Conservation (phyloP, 35 echinoderm and acorn worm genomes). For the Amphiura filiformis region DNA sequence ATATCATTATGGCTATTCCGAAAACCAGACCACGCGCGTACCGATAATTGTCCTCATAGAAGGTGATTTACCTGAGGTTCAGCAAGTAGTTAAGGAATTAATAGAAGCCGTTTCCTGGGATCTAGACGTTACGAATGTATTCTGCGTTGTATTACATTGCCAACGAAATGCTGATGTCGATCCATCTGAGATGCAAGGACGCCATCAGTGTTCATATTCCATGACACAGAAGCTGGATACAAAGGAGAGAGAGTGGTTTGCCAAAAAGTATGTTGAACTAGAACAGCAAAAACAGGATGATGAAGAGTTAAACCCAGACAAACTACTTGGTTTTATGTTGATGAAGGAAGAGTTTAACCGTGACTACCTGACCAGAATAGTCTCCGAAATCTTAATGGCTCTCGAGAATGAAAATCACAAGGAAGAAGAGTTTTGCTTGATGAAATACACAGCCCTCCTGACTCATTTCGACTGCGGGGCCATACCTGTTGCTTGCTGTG, state of each 20-base stretch:
- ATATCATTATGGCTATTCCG: slow-evolving; percentile 35
- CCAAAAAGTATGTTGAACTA: slow-evolving; percentile 47
- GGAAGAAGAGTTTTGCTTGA: slow-evolving; percentile 3
- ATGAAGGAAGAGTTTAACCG: slow-evolving; percentile 66
- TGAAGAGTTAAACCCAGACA: slow-evolving; percentile 31
- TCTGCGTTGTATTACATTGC: slow-evolving; percentile 51
- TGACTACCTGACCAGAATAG: slow-evolving; percentile 47
- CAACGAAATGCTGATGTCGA: slow-evolving; percentile 3
- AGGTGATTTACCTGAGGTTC: slow-evolving; percentile 17
- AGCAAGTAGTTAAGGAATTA: slow-evolving; percentile 14
- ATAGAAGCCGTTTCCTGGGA: slow-evolving; percentile 36
- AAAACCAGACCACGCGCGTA: not conserved
- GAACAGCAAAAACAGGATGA: slow-evolving; percentile 12
- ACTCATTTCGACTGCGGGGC: slow-evolving; percentile 27
- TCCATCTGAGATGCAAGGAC: too few relatives aligned
- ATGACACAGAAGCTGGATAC: not conserved
- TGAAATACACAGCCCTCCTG: slow-evolving; percentile 53
- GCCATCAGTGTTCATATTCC: too few relatives aligned
- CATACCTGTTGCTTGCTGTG: slow-evolving; percentile 65
- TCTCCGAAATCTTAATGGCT: slow-evolving; percentile 21
- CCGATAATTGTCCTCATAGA: slow-evolving; percentile 28
- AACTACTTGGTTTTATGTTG: slow-evolving; percentile 63
- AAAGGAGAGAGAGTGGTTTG: slow-evolving; percentile 47
- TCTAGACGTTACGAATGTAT: not conserved
- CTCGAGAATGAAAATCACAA: not conserved